Percentiles rank a stretch among this genome's conserved stretches.
Conservation (phyloP, 2,113 vertebrate species). For the Rostratula benghalensis region DNA sequence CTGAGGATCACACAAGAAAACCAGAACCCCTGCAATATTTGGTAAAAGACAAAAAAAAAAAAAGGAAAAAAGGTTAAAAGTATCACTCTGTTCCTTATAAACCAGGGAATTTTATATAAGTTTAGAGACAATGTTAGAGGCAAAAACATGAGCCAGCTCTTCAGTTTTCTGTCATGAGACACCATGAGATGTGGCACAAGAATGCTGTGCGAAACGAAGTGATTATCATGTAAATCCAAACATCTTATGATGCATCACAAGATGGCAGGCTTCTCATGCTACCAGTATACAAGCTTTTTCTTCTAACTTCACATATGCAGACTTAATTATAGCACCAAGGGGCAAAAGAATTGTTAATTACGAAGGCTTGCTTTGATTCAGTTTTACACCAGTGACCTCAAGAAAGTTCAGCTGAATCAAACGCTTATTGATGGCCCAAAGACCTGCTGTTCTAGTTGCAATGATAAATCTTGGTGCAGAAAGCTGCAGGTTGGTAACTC, state of each 20-base stretch:
- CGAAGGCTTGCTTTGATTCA: neutral
- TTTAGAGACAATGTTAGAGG: neutral
- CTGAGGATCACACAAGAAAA: neutral
- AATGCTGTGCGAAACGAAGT: neutral
- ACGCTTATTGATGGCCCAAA: neutral
- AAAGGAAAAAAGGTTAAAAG: neutral
- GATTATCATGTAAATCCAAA: slow-evolving; percentile 23
- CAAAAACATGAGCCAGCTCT: neutral
- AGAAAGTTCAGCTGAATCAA: neutral
- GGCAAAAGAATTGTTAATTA: neutral
- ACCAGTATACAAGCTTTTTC: neutral
- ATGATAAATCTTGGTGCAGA: neutral
- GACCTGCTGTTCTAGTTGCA: slow-evolving; percentile 14
- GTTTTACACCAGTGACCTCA: slow-evolving; percentile 10
- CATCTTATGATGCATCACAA: slow-evolving; percentile 48
- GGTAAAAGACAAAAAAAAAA: neutral
- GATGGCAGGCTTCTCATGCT: neutral
- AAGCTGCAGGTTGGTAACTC: neutral
- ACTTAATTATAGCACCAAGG: neutral
- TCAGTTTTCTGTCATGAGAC: slow-evolving; percentile 27
- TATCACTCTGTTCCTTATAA: neutral
- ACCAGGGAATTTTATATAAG: neutral
- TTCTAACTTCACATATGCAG: neutral
- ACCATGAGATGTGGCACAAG: neutral
- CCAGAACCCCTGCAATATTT: neutral